These are phyloP conservation scores for Notechis scutatus DNA, from an alignment of 2,113 vertebrate species.

Conservation along the genomic window DNA sequence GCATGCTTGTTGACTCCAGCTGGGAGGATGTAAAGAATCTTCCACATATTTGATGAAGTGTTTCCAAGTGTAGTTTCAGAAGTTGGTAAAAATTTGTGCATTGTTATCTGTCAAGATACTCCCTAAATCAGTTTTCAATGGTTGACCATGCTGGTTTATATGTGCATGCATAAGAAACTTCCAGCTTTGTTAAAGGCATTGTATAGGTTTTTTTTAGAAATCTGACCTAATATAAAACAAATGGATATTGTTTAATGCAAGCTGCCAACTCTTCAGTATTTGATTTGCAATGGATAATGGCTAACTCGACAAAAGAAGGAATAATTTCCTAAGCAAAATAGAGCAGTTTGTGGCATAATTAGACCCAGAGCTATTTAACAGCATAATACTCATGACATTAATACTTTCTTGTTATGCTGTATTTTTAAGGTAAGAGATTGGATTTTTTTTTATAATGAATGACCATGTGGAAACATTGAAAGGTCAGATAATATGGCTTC, in stretches of 20 bases:
- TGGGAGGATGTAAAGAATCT: slow-evolving; percentile 35
- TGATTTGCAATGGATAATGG: slow-evolving; percentile 33
- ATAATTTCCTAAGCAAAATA: slow-evolving; percentile 41
- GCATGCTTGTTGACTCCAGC: slow-evolving; percentile 34
- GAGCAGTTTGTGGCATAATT: slow-evolving; percentile 33
- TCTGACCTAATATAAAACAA: slow-evolving; percentile 38
- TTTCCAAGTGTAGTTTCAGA: slow-evolving; percentile 47
- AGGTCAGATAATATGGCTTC: slow-evolving; percentile 36
- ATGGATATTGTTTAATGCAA: slow-evolving; percentile 35
- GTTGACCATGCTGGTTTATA: background rate
- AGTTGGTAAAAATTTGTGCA: slow-evolving; percentile 26
- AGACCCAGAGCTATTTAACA: background rate
- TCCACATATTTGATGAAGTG: slow-evolving; percentile 47
- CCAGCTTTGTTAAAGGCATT: slow-evolving; percentile 30
- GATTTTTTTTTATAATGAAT: slow-evolving; percentile 33
- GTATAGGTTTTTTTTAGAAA: slow-evolving; percentile 13
- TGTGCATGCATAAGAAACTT: background rate
- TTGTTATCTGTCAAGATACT: slow-evolving; percentile 44
- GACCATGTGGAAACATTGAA: slow-evolving; percentile 6
- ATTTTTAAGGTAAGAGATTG: slow-evolving; percentile 34
- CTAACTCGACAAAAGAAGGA: slow-evolving; percentile 40
- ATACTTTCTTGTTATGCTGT: background rate
- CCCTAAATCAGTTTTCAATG: slow-evolving; percentile 33
- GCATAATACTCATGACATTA: slow-evolving; percentile 14
- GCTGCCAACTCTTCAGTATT: slow-evolving; percentile 33